Evolutionary conservation across 35 echinoderm and acorn worm species (phyloP), one percentile per base, ranked within the genome.

Genomic region (Amphiura filiformis): DNA sequence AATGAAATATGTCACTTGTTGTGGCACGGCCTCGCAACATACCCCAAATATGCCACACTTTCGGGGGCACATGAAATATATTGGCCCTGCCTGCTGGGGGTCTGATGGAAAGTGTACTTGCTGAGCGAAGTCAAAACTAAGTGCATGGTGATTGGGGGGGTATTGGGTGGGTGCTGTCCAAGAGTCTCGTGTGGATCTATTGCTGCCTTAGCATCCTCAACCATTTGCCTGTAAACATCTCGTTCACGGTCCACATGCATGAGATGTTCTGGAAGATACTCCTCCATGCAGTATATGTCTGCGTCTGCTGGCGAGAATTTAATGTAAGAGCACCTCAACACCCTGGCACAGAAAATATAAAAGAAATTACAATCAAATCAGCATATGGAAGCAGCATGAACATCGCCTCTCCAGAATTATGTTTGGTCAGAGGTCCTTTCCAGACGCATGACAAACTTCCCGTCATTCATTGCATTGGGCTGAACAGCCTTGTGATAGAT

Each of bases 1-100:
- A 0, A 91, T 80, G 31, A 94, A 84, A 36, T 87, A 94, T 42
- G 87, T 91, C 37, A 93, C 80, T 65, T 93, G 86, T 36, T 79
- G 36, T n/a, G 56, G 22, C 1, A 88, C 23, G 0, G 28, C 76
- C 49, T 83, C 84, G 32, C 75, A 88, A 70, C 32, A 38, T 3
- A 91, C 76, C 15, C 83, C 90, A 81, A 91, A 91, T 31, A 84
- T 47, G 1, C 81, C 70, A 11, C 41, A 82, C 35, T 86, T 87
- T 9, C 75, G 23, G 7, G 49, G 61, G 2, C 33, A 75, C 31
- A 31, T 17, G 37, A 34, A 57, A 17, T 84, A 57, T 14, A 57
- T 38, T 9, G 52, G 85, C n/a, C 78, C 77, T 30, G 84, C 57
- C 39, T 87, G 91, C 1, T 38, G 34, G 18, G 85, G 77, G 32